These are phyloP conservation scores for Mermis nigrescens DNA, from an alignment of 2,888 invertebrate genomes.

Conservation along the genomic window DNA sequence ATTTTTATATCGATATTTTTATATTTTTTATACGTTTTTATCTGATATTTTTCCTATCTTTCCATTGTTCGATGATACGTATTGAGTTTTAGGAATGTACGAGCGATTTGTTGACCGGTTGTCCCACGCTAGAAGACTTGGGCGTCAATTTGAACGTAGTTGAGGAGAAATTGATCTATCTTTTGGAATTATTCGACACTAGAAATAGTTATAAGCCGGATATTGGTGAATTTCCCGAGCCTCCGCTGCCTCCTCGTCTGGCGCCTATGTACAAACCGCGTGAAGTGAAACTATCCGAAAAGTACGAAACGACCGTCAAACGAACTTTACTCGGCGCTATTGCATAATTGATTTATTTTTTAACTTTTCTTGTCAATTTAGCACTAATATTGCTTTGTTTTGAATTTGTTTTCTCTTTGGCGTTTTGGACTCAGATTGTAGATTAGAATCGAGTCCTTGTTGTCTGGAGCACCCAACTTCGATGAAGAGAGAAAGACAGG, in stretches of 20 bases:
- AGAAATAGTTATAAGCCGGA: not conserved
- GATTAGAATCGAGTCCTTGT: no score
- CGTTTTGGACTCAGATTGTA: no score
- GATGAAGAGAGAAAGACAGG: no score
- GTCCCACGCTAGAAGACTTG: slow-evolving; percentile 35
- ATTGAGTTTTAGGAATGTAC: slow-evolving; percentile 31
- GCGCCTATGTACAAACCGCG: not conserved
- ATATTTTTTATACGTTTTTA: not conserved
- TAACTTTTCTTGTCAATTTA: no score
- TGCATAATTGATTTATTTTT: no score
- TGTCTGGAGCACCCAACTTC: no score
- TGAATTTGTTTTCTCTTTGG: no score
- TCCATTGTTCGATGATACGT: not conserved
- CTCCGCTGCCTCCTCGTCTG: not conserved
- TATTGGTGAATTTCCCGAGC: not conserved
- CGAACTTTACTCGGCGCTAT: no score
- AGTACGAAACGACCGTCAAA: not conserved
- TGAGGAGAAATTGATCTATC: slow-evolving; percentile 18
- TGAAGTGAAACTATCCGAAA: not conserved
- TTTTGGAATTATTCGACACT: not conserved
- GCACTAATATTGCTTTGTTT: no score
- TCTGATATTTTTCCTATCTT: not conserved
- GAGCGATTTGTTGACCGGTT: slow-evolving; percentile 32
- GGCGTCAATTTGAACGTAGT: slow-evolving; percentile 34
- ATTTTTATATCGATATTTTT: no score